Conservation (phyloP, 1,140 invertebrate genomes). For the Conopomorpha cramerella region DNA sequence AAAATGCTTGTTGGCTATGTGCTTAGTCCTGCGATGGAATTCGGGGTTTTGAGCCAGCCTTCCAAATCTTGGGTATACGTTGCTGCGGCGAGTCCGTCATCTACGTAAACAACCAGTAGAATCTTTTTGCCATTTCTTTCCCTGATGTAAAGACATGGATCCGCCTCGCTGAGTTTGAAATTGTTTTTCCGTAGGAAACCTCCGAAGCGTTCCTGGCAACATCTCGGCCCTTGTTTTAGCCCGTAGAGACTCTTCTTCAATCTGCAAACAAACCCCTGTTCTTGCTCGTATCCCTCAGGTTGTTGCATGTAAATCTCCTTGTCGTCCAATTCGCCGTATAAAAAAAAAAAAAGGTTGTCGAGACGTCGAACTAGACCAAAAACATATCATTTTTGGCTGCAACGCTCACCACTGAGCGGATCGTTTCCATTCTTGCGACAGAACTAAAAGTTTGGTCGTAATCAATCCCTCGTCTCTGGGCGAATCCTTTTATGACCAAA, state of each 20-base stretch:
- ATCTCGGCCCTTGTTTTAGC: not conserved
- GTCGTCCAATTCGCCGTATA: not conserved
- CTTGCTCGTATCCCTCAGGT: not conserved
- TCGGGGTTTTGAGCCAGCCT: conserved; percentile 17
- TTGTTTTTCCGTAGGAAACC: not conserved
- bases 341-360: conserved; percentile 43
- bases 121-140: not conserved
- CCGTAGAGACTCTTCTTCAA: not conserved
- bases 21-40: conserved; percentile 39
- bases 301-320: not conserved
- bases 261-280: not conserved
- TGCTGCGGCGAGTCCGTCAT: not conserved
- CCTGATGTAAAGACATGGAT: not conserved
- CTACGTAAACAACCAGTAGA: not conserved
- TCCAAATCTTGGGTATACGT: not conserved
- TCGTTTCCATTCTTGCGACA: conserved; percentile 16
- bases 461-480: conserved; percentile 31
- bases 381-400: conserved; percentile 12
- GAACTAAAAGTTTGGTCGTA: conserved; percentile 24
- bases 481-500: conserved; percentile 34
- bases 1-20: conserved; percentile 33
- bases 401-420: conserved; percentile 33
- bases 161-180: not conserved
- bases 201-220: too few species aligned
- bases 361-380: conserved; percentile 26